Percentiles rank a stretch among this genome's conserved stretches.
phyloP scores from a whole-genome alignment of 2,888 invertebrate species.

The Harpalus rubripes region DNA sequence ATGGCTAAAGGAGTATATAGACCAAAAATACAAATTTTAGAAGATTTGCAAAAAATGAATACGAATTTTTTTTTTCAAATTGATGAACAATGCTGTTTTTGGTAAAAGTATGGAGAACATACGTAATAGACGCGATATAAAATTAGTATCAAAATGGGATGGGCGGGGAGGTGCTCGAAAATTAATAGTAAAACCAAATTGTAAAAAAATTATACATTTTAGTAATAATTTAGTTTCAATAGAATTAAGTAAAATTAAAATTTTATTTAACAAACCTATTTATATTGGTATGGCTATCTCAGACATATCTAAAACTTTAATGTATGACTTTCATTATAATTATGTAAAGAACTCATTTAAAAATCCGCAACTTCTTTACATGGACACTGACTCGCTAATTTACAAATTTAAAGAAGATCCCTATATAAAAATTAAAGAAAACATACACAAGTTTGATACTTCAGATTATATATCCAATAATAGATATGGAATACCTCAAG shows the following conservation, averaged over 20 bases:
- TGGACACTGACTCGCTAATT: slow-evolving; percentile 70
- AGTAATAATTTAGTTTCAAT: slow-evolving; percentile 73
- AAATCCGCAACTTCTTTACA: slow-evolving; percentile 68
- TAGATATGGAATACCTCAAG: slow-evolving; percentile 70
- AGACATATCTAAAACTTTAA: slow-evolving; percentile 74
- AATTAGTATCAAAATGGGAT: slow-evolving; percentile 70
- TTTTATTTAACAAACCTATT: slow-evolving; percentile 74
- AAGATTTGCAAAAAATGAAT: no score
- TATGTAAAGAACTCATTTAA: slow-evolving; percentile 71
- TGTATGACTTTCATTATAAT: slow-evolving; percentile 75
- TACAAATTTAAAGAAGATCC: slow-evolving; percentile 68
- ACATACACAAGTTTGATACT: slow-evolving; percentile 68
- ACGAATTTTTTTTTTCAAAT: no score
- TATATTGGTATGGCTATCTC: slow-evolving; percentile 74
- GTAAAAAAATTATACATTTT: slow-evolving; percentile 71
- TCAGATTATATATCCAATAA: slow-evolving; percentile 72
- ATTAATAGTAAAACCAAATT: slow-evolving; percentile 73
- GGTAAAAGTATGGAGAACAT: slow-evolving; percentile 69
- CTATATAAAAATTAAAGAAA: slow-evolving; percentile 68
- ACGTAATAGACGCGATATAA: slow-evolving; percentile 75
- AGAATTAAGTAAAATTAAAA: slow-evolving; percentile 72
- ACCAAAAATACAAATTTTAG: slow-evolving; percentile 69
- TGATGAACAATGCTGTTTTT: no score
- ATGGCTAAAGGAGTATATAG: slow-evolving; percentile 72
- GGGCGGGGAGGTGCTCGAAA: slow-evolving; percentile 71